Percentiles rank a stretch among this genome's conserved stretches.
These are phyloP conservation scores for Montipora capitata DNA, from an alignment of 92 coral and sea anemone species.

Conservation along the genomic window DNA sequence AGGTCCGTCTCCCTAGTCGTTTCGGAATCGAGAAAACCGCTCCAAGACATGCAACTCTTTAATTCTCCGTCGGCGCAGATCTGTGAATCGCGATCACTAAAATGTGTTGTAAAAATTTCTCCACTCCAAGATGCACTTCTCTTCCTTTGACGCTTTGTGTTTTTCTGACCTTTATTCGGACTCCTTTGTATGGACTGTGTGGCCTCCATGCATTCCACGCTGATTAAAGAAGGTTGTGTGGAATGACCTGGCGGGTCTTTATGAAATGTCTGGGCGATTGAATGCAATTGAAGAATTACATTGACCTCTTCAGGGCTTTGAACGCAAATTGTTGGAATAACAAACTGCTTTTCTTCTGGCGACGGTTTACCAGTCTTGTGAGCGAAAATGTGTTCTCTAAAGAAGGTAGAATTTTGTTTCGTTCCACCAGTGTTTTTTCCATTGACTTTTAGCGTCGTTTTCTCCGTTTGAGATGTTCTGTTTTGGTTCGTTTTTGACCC, in stretches of 20 bases:
- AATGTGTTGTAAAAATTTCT: neutral
- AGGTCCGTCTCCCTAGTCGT: constrained; percentile 42
- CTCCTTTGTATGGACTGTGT: too few species aligned
- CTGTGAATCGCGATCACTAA: neutral
- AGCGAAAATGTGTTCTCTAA: neutral
- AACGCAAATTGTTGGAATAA: constrained; percentile 37
- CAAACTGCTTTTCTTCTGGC: neutral
- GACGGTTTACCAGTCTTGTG: neutral
- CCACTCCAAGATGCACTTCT: constrained; percentile 52
- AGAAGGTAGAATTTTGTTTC: neutral
- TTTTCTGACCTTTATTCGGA: neutral
- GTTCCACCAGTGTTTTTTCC: neutral
- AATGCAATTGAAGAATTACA: neutral
- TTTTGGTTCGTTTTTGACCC: constrained; percentile 25
- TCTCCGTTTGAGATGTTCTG: neutral
- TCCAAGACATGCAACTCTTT: constrained; percentile 33
- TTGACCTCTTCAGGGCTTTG: constrained; percentile 46
- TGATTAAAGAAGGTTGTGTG: neutral
- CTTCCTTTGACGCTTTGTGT: constrained; percentile 1
- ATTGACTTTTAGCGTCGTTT: neutral
- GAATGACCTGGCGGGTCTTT: neutral
- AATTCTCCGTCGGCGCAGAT: constrained; percentile 15
- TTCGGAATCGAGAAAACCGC: constrained; percentile 25
- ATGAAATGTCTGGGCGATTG: neutral
- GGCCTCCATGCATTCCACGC: neutral